These are phyloP conservation scores for Seison nebaliae DNA, from an alignment of 1,140 invertebrate species.

Conservation along the genomic window DNA sequence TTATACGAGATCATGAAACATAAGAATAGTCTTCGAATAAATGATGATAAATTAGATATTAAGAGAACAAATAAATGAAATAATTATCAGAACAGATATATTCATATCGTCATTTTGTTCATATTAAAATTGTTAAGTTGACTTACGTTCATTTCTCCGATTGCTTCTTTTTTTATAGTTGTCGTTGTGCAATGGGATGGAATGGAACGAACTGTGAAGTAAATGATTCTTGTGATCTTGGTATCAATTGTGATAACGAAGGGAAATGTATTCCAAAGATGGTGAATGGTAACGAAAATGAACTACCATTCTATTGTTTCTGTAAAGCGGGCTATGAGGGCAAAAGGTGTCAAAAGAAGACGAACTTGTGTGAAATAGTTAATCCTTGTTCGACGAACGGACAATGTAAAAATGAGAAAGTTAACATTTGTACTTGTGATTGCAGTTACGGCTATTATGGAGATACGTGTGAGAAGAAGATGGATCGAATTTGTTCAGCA, in stretches of 20 bases:
- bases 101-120: no score
- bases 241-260: slow-evolving; percentile 1
- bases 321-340: background rate
- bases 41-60: no score
- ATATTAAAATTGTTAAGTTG: no score
- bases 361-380: no score
- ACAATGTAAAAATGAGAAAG: slow-evolving; percentile 1
- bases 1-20: no score
- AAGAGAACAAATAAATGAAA: no score
- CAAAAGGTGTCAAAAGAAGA: background rate
- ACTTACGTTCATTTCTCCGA: no score
- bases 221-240: no score
- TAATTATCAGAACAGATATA: no score
- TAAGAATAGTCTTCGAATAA: no score
- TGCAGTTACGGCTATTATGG: slow-evolving; percentile 19
- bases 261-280: background rate
- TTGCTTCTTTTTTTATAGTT: no score
- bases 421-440: slow-evolving; percentile 31
- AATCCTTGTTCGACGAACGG: slow-evolving; percentile 8
- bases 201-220: slow-evolving; percentile 49
- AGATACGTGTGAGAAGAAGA: slow-evolving; percentile 32
- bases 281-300: background rate
- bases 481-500: slow-evolving; percentile 66
- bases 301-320: background rate
- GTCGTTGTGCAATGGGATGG: slow-evolving; percentile 7